Percentiles rank a stretch among this genome's conserved stretches.
These are phyloP conservation scores for Vanessa cardui DNA, from an alignment of 2,888 invertebrate species.

Conservation along the genomic window DNA sequence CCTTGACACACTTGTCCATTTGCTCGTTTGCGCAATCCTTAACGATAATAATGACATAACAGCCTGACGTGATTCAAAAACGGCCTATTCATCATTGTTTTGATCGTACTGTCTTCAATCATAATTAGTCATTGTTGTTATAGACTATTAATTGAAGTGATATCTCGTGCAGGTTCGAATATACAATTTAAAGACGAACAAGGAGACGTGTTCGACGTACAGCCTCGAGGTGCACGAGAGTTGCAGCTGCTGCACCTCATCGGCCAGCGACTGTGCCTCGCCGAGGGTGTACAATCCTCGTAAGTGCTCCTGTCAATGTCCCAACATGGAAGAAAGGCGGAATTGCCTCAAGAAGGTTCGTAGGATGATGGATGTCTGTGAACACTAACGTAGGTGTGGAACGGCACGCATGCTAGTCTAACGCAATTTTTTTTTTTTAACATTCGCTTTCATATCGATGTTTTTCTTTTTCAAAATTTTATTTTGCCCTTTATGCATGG, in stretches of 20 bases:
- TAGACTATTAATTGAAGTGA: constrained; percentile 14
- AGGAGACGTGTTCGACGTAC: constrained; percentile 69
- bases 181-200: constrained; percentile 66
- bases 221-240: constrained; percentile 67
- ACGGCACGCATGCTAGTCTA: constrained; percentile 54
- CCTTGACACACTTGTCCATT: constrained; percentile 69
- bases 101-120: constrained; percentile 26
- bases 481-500: constrained; percentile 22
- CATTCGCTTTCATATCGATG: constrained; percentile 52
- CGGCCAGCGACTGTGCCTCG: constrained; percentile 58
- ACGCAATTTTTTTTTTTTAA: constrained; percentile 45
- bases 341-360: constrained; percentile 74
- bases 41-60: constrained; percentile 63
- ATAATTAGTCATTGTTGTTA: constrained; percentile 28
- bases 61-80: constrained; percentile 31
- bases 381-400: constrained; percentile 59
- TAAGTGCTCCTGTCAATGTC: constrained; percentile 80
- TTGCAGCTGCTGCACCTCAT: constrained; percentile 66
- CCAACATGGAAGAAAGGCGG: constrained; percentile 69
- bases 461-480: constrained; percentile 25
- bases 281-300: constrained; percentile 71
- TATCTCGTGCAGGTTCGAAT: constrained; percentile 64
- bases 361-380: constrained; percentile 77
- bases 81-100: constrained; percentile 1
- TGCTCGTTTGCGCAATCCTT: constrained; percentile 45